Conservation (phyloP, 2,797 vertebrate species). For the Melanotaenia boesemani region DNA sequence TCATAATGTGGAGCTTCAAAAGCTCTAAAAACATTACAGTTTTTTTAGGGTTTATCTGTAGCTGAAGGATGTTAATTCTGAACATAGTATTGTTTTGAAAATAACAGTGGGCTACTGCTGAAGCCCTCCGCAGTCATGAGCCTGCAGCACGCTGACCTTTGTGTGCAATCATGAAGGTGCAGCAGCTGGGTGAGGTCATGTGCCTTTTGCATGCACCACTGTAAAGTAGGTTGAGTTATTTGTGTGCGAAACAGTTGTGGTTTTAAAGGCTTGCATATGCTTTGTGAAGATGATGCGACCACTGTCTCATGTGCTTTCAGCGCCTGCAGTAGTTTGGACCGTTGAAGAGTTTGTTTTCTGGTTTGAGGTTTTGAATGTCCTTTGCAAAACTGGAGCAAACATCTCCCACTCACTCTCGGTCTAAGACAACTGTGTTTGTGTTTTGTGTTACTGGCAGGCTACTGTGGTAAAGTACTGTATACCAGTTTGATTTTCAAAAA, state of each 20-base stretch:
- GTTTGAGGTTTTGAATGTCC: constrained; percentile 56
- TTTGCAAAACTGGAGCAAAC: constrained; percentile 40
- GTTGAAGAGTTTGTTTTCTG: constrained; percentile 38
- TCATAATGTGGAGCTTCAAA: constrained; percentile 16
- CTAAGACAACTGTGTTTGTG: constrained; percentile 18
- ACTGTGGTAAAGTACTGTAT: constrained; percentile 2
- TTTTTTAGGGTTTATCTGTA: constrained; percentile 39
- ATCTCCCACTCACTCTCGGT: constrained; percentile 68
- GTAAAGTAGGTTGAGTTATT: constrained; percentile 53
- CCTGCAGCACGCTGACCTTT: constrained; percentile 62
- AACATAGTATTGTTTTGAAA: constrained; percentile 41
- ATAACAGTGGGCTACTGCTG: constrained; percentile 29
- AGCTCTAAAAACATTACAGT: constrained; percentile 17
- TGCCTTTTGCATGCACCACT: constrained; percentile 21
- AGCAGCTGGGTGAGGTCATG: constrained; percentile 41
- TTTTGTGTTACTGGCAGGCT: constrained; percentile 5
- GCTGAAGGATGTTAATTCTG: constrained; percentile 20
- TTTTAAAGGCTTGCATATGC: constrained; percentile 48
- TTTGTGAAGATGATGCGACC: constrained; percentile 36
- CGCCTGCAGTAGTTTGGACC: constrained; percentile 42
- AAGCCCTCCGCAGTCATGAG: constrained; percentile 35
- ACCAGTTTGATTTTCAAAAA: constrained; percentile 11
- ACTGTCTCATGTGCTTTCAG: constrained; percentile 26
- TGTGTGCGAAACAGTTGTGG: constrained; percentile 49
- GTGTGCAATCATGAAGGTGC: constrained; percentile 30